These are phyloP conservation scores for Fregata magnificens DNA, from an alignment of 2,113 vertebrate species.

Conservation along the genomic window DNA sequence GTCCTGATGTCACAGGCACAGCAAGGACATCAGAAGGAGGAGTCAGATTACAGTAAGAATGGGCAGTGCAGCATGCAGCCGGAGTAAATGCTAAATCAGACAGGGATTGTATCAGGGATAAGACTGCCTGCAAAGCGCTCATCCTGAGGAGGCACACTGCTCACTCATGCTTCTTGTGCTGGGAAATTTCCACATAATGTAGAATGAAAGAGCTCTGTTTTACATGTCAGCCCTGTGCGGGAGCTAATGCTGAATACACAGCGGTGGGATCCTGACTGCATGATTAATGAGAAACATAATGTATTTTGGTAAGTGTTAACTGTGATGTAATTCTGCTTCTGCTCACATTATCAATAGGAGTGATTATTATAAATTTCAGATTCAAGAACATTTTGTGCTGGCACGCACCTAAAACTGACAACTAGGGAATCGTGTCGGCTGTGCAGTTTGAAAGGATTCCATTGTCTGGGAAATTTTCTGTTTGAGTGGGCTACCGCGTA, in stretches of 20 bases:
- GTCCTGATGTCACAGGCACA: conserved; percentile 81
- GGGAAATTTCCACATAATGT: conserved; percentile 69
- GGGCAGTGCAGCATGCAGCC: conserved; percentile 78
- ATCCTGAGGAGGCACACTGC: conserved; percentile 66
- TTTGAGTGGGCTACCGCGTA: conserved; percentile 9
- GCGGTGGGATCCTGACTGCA: conserved; percentile 80
- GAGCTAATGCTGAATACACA: conserved; percentile 79
- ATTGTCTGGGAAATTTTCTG: conserved; percentile 54
- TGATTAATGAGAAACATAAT: conserved; percentile 94
- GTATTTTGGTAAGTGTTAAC: conserved; percentile 93
- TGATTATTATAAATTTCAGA: conserved; percentile 22
- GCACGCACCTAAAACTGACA: conserved; percentile 39
- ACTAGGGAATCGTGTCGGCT: conserved; percentile 20
- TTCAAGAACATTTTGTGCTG: not conserved
- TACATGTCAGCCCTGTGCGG: conserved; percentile 67
- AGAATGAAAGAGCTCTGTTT: conserved; percentile 80
- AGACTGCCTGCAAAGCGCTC: conserved; percentile 67
- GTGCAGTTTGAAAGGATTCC: conserved; percentile 51
- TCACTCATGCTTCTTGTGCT: conserved; percentile 60
- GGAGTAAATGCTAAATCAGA: conserved; percentile 73
- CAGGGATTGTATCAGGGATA: conserved; percentile 66
- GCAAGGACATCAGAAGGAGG: conserved; percentile 86
- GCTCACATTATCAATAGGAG: conserved; percentile 34
- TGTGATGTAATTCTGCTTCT: conserved; percentile 44
- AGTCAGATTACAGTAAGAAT: conserved; percentile 86